These are phyloP conservation scores for Catocala fraxini DNA, from an alignment of 2,888 invertebrate species.

Conservation along the genomic window DNA sequence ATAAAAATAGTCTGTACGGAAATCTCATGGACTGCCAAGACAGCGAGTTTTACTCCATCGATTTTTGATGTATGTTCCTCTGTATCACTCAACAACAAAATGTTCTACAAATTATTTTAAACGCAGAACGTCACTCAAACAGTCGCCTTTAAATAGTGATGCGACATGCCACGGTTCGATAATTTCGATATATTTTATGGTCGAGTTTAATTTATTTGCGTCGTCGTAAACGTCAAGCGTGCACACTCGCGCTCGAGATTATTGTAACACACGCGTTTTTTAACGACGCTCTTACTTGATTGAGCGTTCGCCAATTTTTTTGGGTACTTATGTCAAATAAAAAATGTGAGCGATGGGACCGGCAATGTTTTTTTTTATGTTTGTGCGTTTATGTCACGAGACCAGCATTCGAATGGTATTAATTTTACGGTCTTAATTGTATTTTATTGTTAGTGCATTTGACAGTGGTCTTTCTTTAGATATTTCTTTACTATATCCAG, in stretches of 20 bases:
- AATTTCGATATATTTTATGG: constrained; percentile 75
- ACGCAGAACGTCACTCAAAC: constrained; percentile 5
- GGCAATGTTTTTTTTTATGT: constrained; percentile 7
- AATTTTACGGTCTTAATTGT: constrained; percentile 26
- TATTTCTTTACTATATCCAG: no score
- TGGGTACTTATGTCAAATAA: constrained; percentile 24
- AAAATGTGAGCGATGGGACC: constrained; percentile 18
- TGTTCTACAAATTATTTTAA: background rate
- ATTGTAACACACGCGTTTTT: constrained; percentile 78
- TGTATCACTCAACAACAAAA: no score
- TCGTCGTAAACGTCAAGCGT: constrained; percentile 82
- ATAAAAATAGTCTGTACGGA: no score
- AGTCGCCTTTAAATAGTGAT: constrained; percentile 68
- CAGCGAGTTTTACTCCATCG: no score
- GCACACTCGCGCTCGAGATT: constrained; percentile 67
- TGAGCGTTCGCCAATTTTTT: constrained; percentile 44
- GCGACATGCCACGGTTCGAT: constrained; percentile 77
- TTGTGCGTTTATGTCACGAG: constrained; percentile 19
- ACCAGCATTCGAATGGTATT: constrained; percentile 19
- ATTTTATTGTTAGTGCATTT: constrained; percentile 7
- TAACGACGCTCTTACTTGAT: constrained; percentile 78
- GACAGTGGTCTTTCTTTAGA: background rate
- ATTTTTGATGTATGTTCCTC: no score
- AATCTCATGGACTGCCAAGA: no score
- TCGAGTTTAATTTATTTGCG: constrained; percentile 82